Percentiles rank a stretch among this genome's conserved stretches.
Evolutionary conservation across 1,140 invertebrate genomes (phyloP).

Genomic region (Hyphantria cunea): DNA sequence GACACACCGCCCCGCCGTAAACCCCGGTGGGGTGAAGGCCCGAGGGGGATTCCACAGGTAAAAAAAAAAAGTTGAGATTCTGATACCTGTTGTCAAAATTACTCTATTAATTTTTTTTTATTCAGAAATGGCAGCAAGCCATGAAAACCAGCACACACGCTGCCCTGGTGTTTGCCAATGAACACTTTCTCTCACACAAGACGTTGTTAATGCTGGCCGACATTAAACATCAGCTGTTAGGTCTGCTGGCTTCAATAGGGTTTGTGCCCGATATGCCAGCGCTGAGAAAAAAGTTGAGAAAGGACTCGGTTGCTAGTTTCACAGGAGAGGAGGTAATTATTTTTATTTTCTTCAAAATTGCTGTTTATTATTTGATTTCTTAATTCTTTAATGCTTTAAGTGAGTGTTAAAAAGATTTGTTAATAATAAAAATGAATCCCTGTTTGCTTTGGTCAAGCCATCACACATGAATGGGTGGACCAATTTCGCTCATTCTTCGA

Average conservation of each 20-base stretch:
- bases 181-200: slow-evolving; percentile 89
- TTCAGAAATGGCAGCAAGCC: slow-evolving; percentile 88
- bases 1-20: too few species aligned
- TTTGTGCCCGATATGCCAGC: slow-evolving; percentile 85
- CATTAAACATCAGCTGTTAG: slow-evolving; percentile 92
- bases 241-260: slow-evolving; percentile 90
- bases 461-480: too few species aligned
- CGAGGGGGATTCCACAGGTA: too few species aligned
- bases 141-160: slow-evolving; percentile 82
- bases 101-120: not conserved
- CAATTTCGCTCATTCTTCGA: too few species aligned
- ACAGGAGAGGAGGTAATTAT: slow-evolving; percentile 85
- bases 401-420: too few species aligned
- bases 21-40: too few species aligned
- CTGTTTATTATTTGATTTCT: too few species aligned
- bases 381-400: too few species aligned
- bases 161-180: slow-evolving; percentile 86
- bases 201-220: slow-evolving; percentile 89
- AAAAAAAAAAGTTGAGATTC: too few species aligned
- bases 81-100: not conserved
- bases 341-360: not conserved
- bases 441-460: too few species aligned
- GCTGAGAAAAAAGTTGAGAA: slow-evolving; percentile 80
- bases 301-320: slow-evolving; percentile 86
- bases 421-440: too few species aligned